Evolutionary conservation across 1,140 invertebrate species (phyloP).

Genomic region (Phymastichus coffea): DNA sequence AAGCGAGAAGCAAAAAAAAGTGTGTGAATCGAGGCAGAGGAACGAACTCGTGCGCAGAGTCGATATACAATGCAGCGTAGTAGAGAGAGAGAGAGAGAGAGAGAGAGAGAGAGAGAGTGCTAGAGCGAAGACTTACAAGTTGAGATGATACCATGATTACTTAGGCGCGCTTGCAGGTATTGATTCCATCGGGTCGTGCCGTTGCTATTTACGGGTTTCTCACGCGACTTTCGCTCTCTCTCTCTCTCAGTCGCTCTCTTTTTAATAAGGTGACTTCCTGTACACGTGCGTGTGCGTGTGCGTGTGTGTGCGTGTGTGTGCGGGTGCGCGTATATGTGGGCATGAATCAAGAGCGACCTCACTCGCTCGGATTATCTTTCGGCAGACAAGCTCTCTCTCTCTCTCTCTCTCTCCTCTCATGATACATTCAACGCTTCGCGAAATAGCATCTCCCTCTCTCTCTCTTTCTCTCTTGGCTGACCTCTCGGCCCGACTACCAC

Average conservation of each 20-base stretch:
- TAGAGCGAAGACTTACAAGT: slow-evolving; percentile 54
- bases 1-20: too few relatives aligned
- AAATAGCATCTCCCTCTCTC: too few relatives aligned
- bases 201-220: slow-evolving; percentile 55
- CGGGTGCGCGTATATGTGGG: too few relatives aligned
- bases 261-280: neutral
- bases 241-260: slow-evolving; percentile 1
- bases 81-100: neutral
- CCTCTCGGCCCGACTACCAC: too few relatives aligned
- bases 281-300: neutral
- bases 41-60: too few relatives aligned
- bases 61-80: too few relatives aligned
- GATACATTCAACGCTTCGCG: neutral
- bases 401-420: neutral
- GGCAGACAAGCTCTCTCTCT: too few relatives aligned
- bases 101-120: slow-evolving; percentile 1
- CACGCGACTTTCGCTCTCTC: slow-evolving; percentile 42
- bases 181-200: slow-evolving; percentile 54
- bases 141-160: slow-evolving; percentile 58
- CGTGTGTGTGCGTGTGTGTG: too few relatives aligned
- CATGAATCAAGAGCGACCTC: too few relatives aligned
- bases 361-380: neutral
- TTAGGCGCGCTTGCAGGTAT: slow-evolving; percentile 51
- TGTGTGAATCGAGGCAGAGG: too few relatives aligned
- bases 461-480: too few relatives aligned